A percentile compares a stretch with the other conserved stretches of the same genome.
These are phyloP conservation scores for Engystomops pustulosus DNA, from an alignment of 2,113 vertebrate genomes.

Conservation along the genomic window DNA sequence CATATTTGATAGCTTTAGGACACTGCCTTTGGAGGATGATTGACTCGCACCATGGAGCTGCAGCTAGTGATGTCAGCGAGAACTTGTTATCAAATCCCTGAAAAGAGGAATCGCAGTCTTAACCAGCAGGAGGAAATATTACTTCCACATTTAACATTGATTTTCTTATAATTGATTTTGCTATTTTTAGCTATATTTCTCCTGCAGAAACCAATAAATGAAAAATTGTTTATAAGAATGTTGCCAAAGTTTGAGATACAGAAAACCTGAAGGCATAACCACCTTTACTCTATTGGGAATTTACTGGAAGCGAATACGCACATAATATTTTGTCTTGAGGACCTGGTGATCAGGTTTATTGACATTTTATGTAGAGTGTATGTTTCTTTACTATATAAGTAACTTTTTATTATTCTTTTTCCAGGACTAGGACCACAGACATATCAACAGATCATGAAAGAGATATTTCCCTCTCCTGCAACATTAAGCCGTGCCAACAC, in stretches of 20 bases:
- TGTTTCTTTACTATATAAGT: too few species aligned
- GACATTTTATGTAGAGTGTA: neutral
- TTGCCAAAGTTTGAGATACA: slow-evolving; percentile 5
- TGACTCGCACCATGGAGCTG: neutral
- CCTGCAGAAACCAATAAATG: slow-evolving; percentile 33
- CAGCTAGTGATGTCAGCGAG: neutral
- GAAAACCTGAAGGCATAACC: neutral
- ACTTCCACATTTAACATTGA: slow-evolving; percentile 40
- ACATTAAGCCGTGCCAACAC: too few species aligned
- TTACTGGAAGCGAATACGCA: neutral
- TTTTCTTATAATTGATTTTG: slow-evolving; percentile 34
- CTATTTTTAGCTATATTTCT: slow-evolving; percentile 13
- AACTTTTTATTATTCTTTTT: too few species aligned
- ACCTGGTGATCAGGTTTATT: neutral
- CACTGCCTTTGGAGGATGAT: slow-evolving; percentile 10
- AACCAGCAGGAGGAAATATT: slow-evolving; percentile 14
- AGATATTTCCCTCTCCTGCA: too few species aligned
- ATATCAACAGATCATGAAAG: too few species aligned
- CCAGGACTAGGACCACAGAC: too few species aligned
- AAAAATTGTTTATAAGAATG: neutral
- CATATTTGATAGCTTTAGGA: neutral
- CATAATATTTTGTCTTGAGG: neutral
- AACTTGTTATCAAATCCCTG: slow-evolving; percentile 25
- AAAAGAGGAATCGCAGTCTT: neutral
- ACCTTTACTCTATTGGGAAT: neutral